Percentiles rank a stretch among this genome's conserved stretches.
Evolutionary conservation across 2,888 invertebrate genomes (phyloP).

Genomic region (Oscheius sp.): DNA sequence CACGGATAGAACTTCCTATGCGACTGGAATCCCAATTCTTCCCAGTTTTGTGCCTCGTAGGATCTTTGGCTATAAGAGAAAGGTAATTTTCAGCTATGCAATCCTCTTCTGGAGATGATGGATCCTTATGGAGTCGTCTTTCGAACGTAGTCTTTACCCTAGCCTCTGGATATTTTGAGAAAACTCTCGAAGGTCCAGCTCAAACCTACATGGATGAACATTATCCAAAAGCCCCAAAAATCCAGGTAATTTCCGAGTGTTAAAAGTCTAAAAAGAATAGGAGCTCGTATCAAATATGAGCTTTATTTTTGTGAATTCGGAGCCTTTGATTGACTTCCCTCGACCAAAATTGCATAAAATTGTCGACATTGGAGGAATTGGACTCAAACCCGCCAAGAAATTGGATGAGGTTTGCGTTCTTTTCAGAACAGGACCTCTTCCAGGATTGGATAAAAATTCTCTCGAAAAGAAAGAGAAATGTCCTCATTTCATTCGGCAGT

Average conservation of each 20-base stretch:
- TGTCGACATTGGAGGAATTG: constrained; percentile 24
- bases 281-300: constrained; percentile 15
- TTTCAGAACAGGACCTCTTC: constrained; percentile 20
- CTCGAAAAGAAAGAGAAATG: constrained; percentile 6
- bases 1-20: constrained; percentile 10
- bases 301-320: constrained; percentile 14
- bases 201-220: neutral
- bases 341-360: constrained; percentile 15
- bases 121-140: neutral
- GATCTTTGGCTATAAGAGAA: neutral
- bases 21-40: constrained; percentile 6
- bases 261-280: no score
- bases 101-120: constrained; percentile 10
- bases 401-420: constrained; percentile 14
- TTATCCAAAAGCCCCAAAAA: constrained; percentile 7
- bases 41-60: constrained; percentile 24
- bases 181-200: neutral
- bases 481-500: constrained; percentile 26
- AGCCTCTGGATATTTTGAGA: neutral
- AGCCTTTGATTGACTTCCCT: constrained; percentile 20
- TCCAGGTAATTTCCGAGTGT: no score
- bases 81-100: constrained; percentile 3
- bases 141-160: neutral
- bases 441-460: constrained; percentile 20
- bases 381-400: constrained; percentile 9